These are phyloP conservation scores for Pachydiplax longipennis DNA, from an alignment of 2,888 invertebrate species.

Conservation along the genomic window DNA sequence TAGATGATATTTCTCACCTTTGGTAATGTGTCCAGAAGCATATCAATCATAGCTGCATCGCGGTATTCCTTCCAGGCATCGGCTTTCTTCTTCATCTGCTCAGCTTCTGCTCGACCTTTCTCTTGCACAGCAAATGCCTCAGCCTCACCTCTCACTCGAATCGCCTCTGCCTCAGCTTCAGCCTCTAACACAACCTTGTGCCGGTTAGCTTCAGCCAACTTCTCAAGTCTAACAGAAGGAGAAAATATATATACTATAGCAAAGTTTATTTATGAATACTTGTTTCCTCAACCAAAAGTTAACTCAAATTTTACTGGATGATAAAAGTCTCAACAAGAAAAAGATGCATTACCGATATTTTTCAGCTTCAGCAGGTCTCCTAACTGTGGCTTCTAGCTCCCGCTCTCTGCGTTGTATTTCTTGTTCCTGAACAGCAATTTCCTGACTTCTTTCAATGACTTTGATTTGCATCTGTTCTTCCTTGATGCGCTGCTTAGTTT, in stretches of 20 bases:
- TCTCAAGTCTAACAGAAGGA: slow-evolving; percentile 73
- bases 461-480: slow-evolving; percentile 98
- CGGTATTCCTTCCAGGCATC: slow-evolving; percentile 97
- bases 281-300: too few species aligned
- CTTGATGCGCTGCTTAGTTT: slow-evolving; percentile 93
- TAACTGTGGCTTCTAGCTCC: slow-evolving; percentile 91
- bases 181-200: slow-evolving; percentile 91
- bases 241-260: background rate
- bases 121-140: slow-evolving; percentile 94
- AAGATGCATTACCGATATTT: slow-evolving; percentile 66
- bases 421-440: slow-evolving; percentile 95
- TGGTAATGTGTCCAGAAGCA: slow-evolving; percentile 93
- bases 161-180: slow-evolving; percentile 92
- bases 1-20: slow-evolving; percentile 69
- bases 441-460: slow-evolving; percentile 87
- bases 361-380: slow-evolving; percentile 96
- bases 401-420: slow-evolving; percentile 91
- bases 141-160: slow-evolving; percentile 84
- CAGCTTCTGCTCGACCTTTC: slow-evolving; percentile 94
- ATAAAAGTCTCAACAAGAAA: too few species aligned
- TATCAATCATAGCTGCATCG: slow-evolving; percentile 94
- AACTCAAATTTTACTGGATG: too few species aligned
- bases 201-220: slow-evolving; percentile 92
- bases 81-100: slow-evolving; percentile 96
- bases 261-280: too few species aligned